Conservation (phyloP, 2,797 vertebrate genomes). For the Coranthus polyacanthus region DNA sequence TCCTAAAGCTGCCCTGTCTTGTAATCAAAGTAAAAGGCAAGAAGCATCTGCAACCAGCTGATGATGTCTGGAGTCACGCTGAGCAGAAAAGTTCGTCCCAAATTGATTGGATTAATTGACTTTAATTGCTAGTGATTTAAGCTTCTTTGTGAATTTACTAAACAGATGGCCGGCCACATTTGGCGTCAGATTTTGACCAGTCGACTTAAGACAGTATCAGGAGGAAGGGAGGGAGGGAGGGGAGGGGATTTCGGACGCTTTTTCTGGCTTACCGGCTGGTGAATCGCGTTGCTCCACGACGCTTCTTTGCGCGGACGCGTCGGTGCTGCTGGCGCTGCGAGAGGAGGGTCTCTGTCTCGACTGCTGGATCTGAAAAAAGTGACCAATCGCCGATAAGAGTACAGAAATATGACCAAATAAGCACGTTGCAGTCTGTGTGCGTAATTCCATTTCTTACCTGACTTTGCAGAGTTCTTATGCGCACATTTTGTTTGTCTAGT, state of each 20-base stretch:
- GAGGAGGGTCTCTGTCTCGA: slow-evolving; percentile 61
- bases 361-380: slow-evolving; percentile 74
- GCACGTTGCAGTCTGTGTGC: accelerated
- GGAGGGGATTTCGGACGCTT: slow-evolving; percentile 42
- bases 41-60: slow-evolving; percentile 19
- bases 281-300: slow-evolving; percentile 79
- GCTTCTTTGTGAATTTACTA: slow-evolving; percentile 50
- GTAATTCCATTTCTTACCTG: slow-evolving; percentile 82
- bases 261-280: slow-evolving; percentile 73
- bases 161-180: slow-evolving; percentile 75
- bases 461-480: slow-evolving; percentile 91
- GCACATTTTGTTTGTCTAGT: slow-evolving; percentile 94
- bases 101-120: slow-evolving; percentile 58
- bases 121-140: slow-evolving; percentile 77
- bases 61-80: slow-evolving; percentile 26
- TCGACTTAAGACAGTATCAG: slow-evolving; percentile 53
- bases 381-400: not conserved
- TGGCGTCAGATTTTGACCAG: slow-evolving; percentile 53
- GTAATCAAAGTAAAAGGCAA: too few species aligned
- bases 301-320: slow-evolving; percentile 39
- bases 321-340: slow-evolving; percentile 46
- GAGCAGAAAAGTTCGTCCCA: slow-evolving; percentile 33
- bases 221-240: not conserved
- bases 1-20: too few species aligned
- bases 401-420: not conserved